phyloP scores from a whole-genome alignment of 1,140 invertebrate genomes.

The Belonocnema kinseyi region DNA sequence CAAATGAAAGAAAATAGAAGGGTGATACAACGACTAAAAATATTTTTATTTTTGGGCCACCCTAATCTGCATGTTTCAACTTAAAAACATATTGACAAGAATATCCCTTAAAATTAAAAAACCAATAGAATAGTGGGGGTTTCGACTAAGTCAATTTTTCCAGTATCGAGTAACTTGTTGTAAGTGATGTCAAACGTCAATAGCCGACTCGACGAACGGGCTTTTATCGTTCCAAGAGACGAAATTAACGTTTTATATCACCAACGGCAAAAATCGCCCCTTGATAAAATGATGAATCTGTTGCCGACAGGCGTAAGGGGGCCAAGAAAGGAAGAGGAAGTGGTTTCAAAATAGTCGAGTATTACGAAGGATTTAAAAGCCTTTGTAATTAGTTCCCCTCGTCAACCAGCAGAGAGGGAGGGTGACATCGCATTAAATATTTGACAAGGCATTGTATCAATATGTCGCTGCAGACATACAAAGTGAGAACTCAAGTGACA shows the following conservation, averaged over 20 bases:
- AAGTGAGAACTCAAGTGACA: no score
- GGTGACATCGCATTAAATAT: no score
- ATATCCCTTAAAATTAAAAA: no score
- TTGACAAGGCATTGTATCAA: no score
- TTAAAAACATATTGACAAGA: no score
- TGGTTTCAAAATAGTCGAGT: constrained; percentile 13
- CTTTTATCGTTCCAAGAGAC: constrained; percentile 22
- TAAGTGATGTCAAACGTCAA: constrained; percentile 2
- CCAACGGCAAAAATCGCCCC: constrained; percentile 2
- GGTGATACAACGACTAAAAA: no score
- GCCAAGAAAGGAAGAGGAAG: constrained; percentile 34
- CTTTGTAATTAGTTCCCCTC: neutral
- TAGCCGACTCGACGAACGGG: neutral
- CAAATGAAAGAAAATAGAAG: no score
- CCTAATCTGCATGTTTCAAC: no score
- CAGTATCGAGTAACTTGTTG: neutral
- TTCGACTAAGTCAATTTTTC: neutral
- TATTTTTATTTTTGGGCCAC: no score
- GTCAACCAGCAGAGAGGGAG: no score
- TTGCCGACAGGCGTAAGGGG: constrained; percentile 12
- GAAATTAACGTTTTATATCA: constrained; percentile 26
- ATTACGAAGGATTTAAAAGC: constrained; percentile 13
- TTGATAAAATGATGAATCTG: constrained; percentile 14
- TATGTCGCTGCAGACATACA: no score
- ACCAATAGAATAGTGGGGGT: neutral